These are phyloP conservation scores for Calidris pugnax DNA, from an alignment of 2,113 vertebrate species.

Conservation along the genomic window DNA sequence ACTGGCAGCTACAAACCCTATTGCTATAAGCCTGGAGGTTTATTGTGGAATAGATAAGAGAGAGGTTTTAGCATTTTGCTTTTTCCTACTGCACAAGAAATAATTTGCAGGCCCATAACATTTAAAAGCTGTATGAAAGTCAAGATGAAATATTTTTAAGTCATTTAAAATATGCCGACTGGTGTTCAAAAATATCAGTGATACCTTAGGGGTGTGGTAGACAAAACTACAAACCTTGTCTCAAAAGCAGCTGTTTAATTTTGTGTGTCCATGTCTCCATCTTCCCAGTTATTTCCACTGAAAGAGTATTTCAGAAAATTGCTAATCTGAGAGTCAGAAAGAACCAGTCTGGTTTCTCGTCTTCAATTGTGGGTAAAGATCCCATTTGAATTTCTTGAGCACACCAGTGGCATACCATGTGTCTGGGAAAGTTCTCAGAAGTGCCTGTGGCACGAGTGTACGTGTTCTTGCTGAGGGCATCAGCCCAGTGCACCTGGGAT, in stretches of 20 bases:
- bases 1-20: neutral
- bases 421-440: neutral
- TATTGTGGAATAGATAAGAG: neutral
- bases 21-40: neutral
- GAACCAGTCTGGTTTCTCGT: neutral
- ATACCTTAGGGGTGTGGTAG: neutral
- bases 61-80: neutral
- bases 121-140: neutral
- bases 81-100: neutral
- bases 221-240: neutral
- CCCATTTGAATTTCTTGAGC: rapidly evolving
- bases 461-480: rapidly evolving
- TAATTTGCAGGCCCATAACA: neutral
- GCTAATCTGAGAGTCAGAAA: neutral
- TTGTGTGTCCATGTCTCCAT: no score
- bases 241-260: neutral
- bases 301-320: neutral
- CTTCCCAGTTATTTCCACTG: neutral
- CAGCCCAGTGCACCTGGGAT: no score
- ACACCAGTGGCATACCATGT: rapidly evolving
- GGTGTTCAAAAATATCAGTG: neutral
- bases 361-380: rapidly evolving
- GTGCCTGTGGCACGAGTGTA: rapidly evolving
- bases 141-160: neutral
- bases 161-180: neutral